phyloP scores from a whole-genome alignment of 2,113 vertebrate species.

The Apistogramma diplotaenia region DNA sequence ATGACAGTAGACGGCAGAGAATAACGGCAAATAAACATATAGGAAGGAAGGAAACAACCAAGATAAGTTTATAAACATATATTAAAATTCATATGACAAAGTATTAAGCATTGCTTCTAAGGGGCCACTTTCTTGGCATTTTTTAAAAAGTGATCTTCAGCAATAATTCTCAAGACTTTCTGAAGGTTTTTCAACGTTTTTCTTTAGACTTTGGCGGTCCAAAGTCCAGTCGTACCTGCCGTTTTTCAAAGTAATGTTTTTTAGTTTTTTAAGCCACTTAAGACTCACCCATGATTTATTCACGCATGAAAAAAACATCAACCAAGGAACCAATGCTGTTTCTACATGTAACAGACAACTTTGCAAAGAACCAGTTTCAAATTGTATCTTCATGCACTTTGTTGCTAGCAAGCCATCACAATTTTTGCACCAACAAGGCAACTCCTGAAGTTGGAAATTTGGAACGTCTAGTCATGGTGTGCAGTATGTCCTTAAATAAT shows the following conservation, averaged over 20 bases:
- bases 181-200: no score
- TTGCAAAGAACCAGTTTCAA: neutral
- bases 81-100: neutral
- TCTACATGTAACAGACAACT: neutral
- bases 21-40: neutral
- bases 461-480: neutral
- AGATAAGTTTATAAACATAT: neutral
- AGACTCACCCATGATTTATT: neutral
- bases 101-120: neutral
- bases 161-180: no score
- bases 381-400: neutral
- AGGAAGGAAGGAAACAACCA: neutral
- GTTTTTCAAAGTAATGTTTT: neutral
- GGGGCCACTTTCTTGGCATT: no score
- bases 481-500: neutral
- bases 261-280: neutral
- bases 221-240: neutral
- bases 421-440: neutral
- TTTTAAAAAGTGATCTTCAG: no score
- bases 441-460: neutral
- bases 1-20: neutral
- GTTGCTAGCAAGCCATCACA: neutral
- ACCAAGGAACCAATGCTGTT: neutral
- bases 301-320: neutral
- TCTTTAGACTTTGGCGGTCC: no score